These are phyloP conservation scores for Sciaenops ocellatus DNA, from an alignment of 2,797 vertebrate genomes.

Conservation along the genomic window DNA sequence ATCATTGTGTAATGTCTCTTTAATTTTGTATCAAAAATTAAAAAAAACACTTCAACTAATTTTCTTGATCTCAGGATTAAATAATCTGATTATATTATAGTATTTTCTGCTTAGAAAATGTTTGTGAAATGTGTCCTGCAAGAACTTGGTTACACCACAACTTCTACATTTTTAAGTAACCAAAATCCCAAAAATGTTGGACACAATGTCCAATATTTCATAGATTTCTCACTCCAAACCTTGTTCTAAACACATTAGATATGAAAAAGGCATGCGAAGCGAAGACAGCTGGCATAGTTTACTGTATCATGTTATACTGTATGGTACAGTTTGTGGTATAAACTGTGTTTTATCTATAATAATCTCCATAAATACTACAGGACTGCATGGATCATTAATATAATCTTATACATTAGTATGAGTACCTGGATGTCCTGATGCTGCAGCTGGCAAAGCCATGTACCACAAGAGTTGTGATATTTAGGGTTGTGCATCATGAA, in stretches of 20 bases:
- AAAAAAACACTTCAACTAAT: not conserved
- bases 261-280: not conserved
- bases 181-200: not conserved
- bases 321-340: not conserved
- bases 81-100: not conserved
- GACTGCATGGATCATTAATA: not conserved
- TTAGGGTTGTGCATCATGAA: not conserved
- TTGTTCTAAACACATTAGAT: too few species aligned
- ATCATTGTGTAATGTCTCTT: not conserved
- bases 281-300: not conserved
- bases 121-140: not conserved
- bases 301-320: not conserved
- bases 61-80: not conserved
- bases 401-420: not conserved
- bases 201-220: not conserved
- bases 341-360: not conserved
- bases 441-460: not conserved
- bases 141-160: not conserved
- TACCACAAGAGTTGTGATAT: not conserved
- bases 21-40: conserved; percentile 34
- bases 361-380: not conserved
- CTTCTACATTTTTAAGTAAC: not conserved
- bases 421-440: not conserved
- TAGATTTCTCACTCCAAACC: not conserved
- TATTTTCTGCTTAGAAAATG: not conserved